Conservation (phyloP, 2,113 vertebrate species). For the Gnathonemus echidnorhynchus region DNA sequence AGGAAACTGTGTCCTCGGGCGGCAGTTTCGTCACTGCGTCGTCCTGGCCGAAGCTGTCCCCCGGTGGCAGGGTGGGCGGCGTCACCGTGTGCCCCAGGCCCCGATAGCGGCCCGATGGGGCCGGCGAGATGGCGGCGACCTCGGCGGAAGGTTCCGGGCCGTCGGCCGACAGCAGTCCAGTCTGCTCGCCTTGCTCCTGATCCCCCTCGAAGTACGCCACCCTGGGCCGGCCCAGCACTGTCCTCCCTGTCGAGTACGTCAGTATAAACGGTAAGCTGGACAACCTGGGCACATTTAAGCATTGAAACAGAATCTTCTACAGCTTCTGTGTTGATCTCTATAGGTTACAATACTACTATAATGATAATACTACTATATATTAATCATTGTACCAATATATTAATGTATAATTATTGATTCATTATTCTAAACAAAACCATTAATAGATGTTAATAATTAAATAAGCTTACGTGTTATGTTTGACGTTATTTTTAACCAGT, state of each 20-base stretch:
- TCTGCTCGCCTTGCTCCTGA: constrained; percentile 77
- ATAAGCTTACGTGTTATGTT: not conserved
- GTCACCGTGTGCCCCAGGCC: constrained; percentile 82
- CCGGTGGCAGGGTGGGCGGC: constrained; percentile 67
- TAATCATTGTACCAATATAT: too few species aligned
- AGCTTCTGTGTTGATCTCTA: not conserved
- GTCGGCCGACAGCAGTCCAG: constrained; percentile 77
- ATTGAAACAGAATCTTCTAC: not conserved
- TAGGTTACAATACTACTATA: not conserved
- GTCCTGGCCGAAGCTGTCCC: constrained; percentile 50
- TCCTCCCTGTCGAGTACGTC: constrained; percentile 63
- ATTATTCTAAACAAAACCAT: not conserved
- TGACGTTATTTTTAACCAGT: not conserved
- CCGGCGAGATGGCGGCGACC: constrained; percentile 67
- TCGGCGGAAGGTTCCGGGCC: constrained; percentile 74
- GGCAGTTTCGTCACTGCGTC: constrained; percentile 45
- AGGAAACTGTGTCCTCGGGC: constrained; percentile 29
- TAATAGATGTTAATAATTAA: not conserved
- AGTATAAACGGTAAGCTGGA: not conserved
- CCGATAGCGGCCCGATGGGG: constrained; percentile 81
- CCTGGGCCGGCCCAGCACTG: constrained; percentile 82
- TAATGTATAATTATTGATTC: too few species aligned
- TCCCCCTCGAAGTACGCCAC: constrained; percentile 81
- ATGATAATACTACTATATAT: not conserved
- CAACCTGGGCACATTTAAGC: not conserved